Evolutionary conservation across 1,140 invertebrate species (phyloP), one percentile per base, ranked within the genome.

Genomic region (Magallana gigas): DNA sequence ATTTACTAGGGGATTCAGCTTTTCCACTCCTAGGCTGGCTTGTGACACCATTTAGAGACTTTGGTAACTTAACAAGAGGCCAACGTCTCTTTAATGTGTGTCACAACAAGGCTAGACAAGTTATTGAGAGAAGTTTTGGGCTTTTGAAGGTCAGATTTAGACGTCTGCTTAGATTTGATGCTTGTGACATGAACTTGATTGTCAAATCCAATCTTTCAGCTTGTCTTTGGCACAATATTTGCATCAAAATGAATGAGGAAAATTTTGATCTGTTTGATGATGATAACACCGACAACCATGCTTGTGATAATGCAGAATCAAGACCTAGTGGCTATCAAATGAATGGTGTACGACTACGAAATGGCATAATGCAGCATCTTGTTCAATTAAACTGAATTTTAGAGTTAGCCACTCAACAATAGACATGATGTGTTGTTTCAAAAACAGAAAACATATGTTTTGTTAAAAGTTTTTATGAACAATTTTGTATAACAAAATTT

Each of bases 1-100:
- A 86, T 80, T 16, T 82, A 23, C 23, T 23, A 23, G 23, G 23
- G 1, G 85, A 82, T 82, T 86, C 84, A 29, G 59, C 60, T 8
- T 85, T 85, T 85, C 60, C 84, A 48, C 62, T 85, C 18, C 58
- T 48, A 48, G 48, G 58, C 18, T 86, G 85, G 68, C 68, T 86
- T 8, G 76, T 80, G 18, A 80, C 85, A 29, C 85, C 85, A 76
- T 86, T 86, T 83, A 68, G 62, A 71, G 84, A 85, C 23, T 71
- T 57, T 71, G 84, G 84, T 18, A 85, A 85, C 57, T 85, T 85
- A 68, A 68, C 60, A 8, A 68, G 60, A 71, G 23, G 71, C 8
- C 62, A 68, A 57, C 60, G 36, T n/a, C 60, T 64, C 4, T 85
- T 85, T 23, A 85, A 68, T 68, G 59, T 48, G 36, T 68, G 59